Conservation (phyloP, 2,113 vertebrate genomes). For the Panthera leo region DNA sequence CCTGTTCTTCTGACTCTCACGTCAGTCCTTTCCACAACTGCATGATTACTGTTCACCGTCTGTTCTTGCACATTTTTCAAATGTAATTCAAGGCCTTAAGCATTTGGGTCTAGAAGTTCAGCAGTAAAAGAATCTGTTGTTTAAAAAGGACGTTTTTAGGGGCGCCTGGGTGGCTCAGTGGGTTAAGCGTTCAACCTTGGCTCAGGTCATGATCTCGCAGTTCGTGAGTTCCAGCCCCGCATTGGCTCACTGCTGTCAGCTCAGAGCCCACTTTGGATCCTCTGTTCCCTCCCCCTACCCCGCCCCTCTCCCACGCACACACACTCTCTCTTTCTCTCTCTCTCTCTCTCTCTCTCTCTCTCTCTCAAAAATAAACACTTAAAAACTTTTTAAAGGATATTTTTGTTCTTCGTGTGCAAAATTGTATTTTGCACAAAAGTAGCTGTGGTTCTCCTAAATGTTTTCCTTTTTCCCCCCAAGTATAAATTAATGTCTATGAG, state of each 20-base stretch:
- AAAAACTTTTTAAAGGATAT: too few relatives aligned
- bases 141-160: neutral
- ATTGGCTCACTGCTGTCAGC: too few relatives aligned
- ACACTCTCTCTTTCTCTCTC: too few relatives aligned
- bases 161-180: too few relatives aligned
- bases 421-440: neutral
- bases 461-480: neutral
- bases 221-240: too few relatives aligned
- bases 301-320: too few relatives aligned
- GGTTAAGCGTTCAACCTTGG: too few relatives aligned
- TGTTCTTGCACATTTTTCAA: neutral
- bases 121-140: neutral
- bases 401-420: neutral
- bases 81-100: conserved; percentile 10
- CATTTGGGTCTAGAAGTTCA: neutral
- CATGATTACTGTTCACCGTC: neutral
- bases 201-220: too few relatives aligned
- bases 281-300: too few relatives aligned
- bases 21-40: neutral
- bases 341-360: too few relatives aligned
- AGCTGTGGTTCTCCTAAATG: neutral
- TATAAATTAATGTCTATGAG: neutral
- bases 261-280: too few relatives aligned
- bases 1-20: neutral
- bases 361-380: too few relatives aligned